Evolutionary conservation across 1,140 invertebrate genomes (phyloP).

Genomic region (Nilaparvata lugens): DNA sequence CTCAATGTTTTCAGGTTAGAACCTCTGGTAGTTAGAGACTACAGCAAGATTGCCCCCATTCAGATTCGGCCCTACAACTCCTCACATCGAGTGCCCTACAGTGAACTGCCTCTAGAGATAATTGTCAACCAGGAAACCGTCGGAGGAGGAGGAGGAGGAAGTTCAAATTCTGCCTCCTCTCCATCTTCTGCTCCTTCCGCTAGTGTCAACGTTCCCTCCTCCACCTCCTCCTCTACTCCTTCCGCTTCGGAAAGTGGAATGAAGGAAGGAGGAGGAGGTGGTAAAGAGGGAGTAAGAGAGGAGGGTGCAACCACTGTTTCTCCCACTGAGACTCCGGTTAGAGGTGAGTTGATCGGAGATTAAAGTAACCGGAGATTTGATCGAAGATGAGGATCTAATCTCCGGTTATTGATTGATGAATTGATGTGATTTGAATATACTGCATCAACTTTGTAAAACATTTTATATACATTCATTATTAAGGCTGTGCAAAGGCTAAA

Average conservation of each 20-base stretch:
- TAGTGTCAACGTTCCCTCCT: too few species aligned
- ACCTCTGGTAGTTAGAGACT: slow-evolving; percentile 57
- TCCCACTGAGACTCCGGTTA: slow-evolving; percentile 23
- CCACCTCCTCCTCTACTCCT: too few species aligned
- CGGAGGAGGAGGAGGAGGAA: neutral
- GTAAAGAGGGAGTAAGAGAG: too few species aligned
- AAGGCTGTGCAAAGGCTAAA: too few species aligned
- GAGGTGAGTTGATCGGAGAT: slow-evolving; percentile 12
- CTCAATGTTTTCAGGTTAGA: slow-evolving; percentile 44
- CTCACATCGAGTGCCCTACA: slow-evolving; percentile 40
- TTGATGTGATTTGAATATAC: slow-evolving; percentile 23
- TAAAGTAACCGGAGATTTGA: too few species aligned
- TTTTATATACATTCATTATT: too few species aligned
- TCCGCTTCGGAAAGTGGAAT: too few species aligned
- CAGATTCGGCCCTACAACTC: slow-evolving; percentile 49
- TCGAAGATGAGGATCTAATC: too few species aligned
- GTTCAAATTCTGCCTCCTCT: slow-evolving; percentile 17
- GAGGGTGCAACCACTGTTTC: slow-evolving; percentile 14
- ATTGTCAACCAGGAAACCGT: slow-evolving; percentile 25
- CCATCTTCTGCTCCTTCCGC: too few species aligned
- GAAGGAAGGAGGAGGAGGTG: too few species aligned
- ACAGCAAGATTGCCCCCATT: slow-evolving; percentile 55
- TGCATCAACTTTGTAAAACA: neutral
- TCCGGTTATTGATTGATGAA: too few species aligned
- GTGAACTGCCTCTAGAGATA: slow-evolving; percentile 36